Evolutionary conservation across 2,113 vertebrate species (phyloP).

Genomic region (Rhabdornis inornatus): DNA sequence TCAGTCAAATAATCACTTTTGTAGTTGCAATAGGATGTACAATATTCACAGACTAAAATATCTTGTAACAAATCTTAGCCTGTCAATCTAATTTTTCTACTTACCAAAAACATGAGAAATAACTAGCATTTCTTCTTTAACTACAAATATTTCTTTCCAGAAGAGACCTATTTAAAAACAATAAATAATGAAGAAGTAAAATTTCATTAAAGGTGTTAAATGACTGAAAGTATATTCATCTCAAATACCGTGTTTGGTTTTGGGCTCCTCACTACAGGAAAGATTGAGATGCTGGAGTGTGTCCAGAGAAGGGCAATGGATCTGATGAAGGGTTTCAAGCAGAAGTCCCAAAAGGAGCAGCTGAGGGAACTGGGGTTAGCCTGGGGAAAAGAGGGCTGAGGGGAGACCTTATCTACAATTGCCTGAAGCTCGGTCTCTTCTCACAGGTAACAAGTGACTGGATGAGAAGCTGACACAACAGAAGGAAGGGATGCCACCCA

Average conservation of each 20-base stretch:
- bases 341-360: background rate
- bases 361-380: background rate
- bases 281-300: background rate
- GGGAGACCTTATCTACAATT: background rate
- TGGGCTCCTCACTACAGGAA: background rate
- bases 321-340: background rate
- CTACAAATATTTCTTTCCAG: background rate
- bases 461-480: background rate
- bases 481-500: background rate
- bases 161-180: background rate
- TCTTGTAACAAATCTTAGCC: background rate
- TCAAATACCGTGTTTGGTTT: background rate
- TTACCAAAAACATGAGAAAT: background rate
- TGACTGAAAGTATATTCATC: background rate
- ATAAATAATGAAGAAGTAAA: background rate
- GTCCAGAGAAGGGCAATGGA: background rate
- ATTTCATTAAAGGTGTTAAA: background rate
- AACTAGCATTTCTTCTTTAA: background rate
- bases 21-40: background rate
- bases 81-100: background rate
- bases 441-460: background rate
- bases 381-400: background rate
- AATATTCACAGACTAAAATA: background rate
- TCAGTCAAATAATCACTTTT: background rate
- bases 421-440: background rate